A percentile compares a stretch with the other conserved stretches of the same genome.
Conservation (phyloP, 1,140 invertebrate genomes). For the Zaprionus vittiger region DNA sequence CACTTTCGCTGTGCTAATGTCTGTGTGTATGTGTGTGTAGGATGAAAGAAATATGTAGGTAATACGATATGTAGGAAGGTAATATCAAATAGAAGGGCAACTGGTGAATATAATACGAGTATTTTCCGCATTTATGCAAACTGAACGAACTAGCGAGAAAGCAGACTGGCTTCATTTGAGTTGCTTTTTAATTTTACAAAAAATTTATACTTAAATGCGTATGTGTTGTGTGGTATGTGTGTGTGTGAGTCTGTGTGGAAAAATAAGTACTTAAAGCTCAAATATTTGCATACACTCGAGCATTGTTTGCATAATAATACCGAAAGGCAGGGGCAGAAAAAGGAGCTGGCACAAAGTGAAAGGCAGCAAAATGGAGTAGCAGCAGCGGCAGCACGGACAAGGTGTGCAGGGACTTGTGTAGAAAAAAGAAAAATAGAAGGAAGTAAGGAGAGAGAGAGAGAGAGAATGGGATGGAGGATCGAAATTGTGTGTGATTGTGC, state of each 20-base stretch:
- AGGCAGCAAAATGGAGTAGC: constrained; percentile 49
- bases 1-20: constrained; percentile 65
- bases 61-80: not conserved
- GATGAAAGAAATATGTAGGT: too few relatives aligned
- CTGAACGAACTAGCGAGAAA: constrained; percentile 59
- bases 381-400: constrained; percentile 1
- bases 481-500: constrained; percentile 22
- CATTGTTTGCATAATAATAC: constrained; percentile 82
- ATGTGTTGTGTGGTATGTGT: constrained; percentile 39
- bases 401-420: not conserved
- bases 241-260: constrained; percentile 55
- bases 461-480: not conserved
- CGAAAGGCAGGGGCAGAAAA: constrained; percentile 55
- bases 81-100: constrained; percentile 49
- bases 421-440: not conserved
- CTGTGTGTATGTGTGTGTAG: constrained; percentile 23
- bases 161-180: constrained; percentile 70
- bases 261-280: constrained; percentile 75
- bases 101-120: constrained; percentile 76
- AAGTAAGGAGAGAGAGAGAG: not conserved
- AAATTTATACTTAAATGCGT: constrained; percentile 29
- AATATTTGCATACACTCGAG: constrained; percentile 83
- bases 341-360: constrained; percentile 54
- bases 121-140: constrained; percentile 79
- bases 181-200: constrained; percentile 75